Evolutionary conservation across 2,113 vertebrate species (phyloP).

Genomic region (Bombycilla garrulus): DNA sequence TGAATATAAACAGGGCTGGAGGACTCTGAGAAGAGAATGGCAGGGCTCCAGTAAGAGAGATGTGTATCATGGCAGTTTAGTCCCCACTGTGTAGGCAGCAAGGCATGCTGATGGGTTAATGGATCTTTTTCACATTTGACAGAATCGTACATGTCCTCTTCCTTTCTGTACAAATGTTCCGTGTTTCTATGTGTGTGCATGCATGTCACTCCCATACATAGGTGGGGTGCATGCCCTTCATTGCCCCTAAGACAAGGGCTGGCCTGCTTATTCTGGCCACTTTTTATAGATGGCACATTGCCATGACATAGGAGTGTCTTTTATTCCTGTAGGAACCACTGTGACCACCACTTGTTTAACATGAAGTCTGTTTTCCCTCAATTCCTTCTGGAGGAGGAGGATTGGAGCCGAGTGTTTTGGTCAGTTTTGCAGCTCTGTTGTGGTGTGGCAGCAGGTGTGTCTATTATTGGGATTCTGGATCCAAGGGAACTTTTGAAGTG

Average conservation of each 20-base stretch:
- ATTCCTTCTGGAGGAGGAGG: background rate
- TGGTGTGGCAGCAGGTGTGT: background rate
- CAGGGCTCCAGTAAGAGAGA: background rate
- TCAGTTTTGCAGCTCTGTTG: background rate
- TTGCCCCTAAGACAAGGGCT: no score
- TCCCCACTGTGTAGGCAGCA: background rate
- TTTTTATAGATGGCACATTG: background rate
- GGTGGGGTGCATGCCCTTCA: background rate
- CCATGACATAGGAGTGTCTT: background rate
- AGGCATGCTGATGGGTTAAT: background rate
- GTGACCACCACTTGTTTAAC: background rate
- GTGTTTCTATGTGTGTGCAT: background rate
- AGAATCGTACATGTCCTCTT: background rate
- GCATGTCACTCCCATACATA: background rate
- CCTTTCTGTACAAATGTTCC: background rate
- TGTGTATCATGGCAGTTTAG: background rate
- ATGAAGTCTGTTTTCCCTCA: background rate
- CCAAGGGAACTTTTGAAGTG: background rate
- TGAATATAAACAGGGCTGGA: background rate
- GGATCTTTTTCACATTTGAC: background rate
- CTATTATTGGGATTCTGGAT: background rate
- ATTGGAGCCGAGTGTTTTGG: background rate
- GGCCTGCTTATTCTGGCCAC: background rate
- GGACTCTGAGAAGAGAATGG: background rate
- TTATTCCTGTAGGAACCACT: background rate